A percentile compares a stretch with the other conserved stretches of the same genome.
Evolutionary conservation across 2,888 invertebrate genomes (phyloP).

Genomic region (Apodemia zela): DNA sequence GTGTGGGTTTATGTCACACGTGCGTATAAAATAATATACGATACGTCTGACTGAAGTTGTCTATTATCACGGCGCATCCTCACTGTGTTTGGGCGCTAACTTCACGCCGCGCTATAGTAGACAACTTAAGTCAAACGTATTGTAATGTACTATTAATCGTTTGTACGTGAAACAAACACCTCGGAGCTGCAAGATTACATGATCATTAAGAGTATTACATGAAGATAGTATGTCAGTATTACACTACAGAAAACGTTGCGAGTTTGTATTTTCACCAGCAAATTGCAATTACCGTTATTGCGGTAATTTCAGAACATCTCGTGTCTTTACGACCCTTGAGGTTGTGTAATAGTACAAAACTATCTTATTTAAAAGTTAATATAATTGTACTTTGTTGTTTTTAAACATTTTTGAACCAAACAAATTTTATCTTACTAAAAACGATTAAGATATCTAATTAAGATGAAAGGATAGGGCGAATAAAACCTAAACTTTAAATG

Average conservation of each 20-base stretch:
- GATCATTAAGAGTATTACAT: background rate
- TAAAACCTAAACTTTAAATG: too few species aligned
- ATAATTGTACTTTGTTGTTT: constrained; percentile 11
- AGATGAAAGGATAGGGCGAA: too few species aligned
- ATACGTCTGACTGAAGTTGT: too few species aligned
- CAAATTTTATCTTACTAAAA: background rate
- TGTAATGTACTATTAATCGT: too few species aligned
- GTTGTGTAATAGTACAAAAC: constrained; percentile 18
- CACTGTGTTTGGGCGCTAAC: too few species aligned
- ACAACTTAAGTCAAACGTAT: too few species aligned
- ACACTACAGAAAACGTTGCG: constrained; percentile 52
- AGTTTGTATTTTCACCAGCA: constrained; percentile 60
- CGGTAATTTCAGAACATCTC: constrained; percentile 53
- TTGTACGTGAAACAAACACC: background rate
- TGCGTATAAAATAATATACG: too few species aligned
- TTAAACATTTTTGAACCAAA: background rate
- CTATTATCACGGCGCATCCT: too few species aligned
- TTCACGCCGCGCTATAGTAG: too few species aligned
- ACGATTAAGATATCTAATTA: background rate
- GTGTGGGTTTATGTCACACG: too few species aligned
- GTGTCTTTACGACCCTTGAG: background rate
- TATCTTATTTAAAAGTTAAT: constrained; percentile 16
- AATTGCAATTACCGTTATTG: constrained; percentile 73
- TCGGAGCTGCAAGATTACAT: background rate
- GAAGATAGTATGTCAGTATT: constrained; percentile 20